phyloP scores from a whole-genome alignment of 2,888 invertebrate species.

The Rhagonycha fulva region DNA sequence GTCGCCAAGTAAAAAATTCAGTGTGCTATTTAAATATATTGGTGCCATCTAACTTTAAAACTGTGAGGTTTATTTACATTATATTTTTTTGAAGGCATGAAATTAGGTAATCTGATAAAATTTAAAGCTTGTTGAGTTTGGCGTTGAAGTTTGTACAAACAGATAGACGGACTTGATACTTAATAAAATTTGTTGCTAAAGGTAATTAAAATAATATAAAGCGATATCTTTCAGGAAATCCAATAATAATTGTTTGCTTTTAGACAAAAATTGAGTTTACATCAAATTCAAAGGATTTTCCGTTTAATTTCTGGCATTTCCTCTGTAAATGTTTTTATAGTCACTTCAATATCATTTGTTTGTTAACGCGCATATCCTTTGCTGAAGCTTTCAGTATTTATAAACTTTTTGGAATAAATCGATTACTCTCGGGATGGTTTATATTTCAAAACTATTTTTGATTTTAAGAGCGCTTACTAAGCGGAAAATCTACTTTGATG shows the following conservation, averaged over 20 bases:
- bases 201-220: background rate
- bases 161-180: background rate
- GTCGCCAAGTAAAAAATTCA: no score
- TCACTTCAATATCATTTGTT: background rate
- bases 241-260: background rate
- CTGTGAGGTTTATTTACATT: background rate
- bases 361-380: background rate
- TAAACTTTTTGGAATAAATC: background rate
- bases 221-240: background rate
- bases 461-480: background rate
- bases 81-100: background rate
- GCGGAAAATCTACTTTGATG: no score
- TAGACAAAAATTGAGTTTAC: background rate
- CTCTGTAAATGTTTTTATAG: background rate
- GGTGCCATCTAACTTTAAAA: background rate
- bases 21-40: no score
- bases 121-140: no score
- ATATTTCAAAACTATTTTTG: background rate
- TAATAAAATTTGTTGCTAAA: background rate
- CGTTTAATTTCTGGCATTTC: background rate
- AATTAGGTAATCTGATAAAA: background rate
- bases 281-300: background rate
- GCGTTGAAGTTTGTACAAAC: no score
- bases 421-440: background rate
- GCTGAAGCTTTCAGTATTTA: background rate